A percentile compares a stretch with the other conserved stretches of the same genome.
These are phyloP conservation scores for Odontothrips loti DNA, from an alignment of 2,888 invertebrate genomes.

Conservation along the genomic window DNA sequence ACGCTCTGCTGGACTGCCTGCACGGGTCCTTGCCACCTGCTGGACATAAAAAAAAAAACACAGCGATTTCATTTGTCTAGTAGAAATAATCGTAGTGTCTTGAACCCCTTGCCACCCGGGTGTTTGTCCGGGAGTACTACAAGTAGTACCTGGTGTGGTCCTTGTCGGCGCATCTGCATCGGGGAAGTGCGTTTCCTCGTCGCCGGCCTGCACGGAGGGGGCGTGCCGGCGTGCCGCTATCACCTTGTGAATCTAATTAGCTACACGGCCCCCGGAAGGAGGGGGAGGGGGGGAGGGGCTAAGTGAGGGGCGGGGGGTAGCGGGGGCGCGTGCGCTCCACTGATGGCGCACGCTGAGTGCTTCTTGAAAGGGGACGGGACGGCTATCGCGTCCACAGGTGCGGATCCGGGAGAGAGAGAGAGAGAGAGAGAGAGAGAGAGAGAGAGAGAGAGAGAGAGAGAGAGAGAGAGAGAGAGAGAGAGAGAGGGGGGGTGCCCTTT, in stretches of 20 bases:
- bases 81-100: too few relatives aligned
- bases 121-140: too few relatives aligned
- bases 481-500: not conserved
- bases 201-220: not conserved
- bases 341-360: not conserved
- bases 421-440: not conserved
- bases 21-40: too few relatives aligned
- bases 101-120: too few relatives aligned
- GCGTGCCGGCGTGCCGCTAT: not conserved
- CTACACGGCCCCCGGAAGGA: not conserved
- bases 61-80: too few relatives aligned
- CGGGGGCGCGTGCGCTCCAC: not conserved
- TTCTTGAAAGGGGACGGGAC: not conserved
- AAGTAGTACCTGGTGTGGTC: too few relatives aligned
- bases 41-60: too few relatives aligned
- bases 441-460: not conserved
- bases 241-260: slow-evolving; percentile 11
- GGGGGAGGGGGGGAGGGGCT: not conserved
- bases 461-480: not conserved
- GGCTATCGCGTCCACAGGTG: slow-evolving; percentile 23
- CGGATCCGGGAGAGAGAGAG: not conserved
- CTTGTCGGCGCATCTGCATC: too few relatives aligned
- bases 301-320: not conserved
- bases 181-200: not conserved
- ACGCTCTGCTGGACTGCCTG: too few relatives aligned